Percentiles rank a stretch among this genome's conserved stretches.
phyloP scores from a whole-genome alignment of 2,888 invertebrate genomes.

The Andrena hattorfiana region DNA sequence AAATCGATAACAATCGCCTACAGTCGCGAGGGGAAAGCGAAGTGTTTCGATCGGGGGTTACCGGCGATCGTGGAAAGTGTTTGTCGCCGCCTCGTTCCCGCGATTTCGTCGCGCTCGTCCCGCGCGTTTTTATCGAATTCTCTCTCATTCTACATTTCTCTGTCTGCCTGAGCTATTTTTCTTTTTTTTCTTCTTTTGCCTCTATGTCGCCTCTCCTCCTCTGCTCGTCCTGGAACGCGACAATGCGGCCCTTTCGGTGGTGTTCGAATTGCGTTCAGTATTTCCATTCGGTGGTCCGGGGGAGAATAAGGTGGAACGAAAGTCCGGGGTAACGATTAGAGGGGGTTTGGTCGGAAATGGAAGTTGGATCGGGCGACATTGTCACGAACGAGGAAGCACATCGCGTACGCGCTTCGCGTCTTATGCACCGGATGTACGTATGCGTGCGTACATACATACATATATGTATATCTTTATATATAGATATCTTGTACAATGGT shows the following conservation, averaged over 20 bases:
- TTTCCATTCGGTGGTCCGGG: neutral
- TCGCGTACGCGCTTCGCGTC: conserved; percentile 68
- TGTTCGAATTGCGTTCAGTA: conserved; percentile 23
- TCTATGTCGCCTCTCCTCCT: conserved; percentile 70
- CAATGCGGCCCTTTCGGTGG: conserved; percentile 46
- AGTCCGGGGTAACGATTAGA: conserved; percentile 26
- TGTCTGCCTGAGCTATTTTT: conserved; percentile 63
- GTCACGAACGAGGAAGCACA: conserved; percentile 65
- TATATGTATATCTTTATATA: conserved; percentile 73
- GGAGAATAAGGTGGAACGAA: conserved; percentile 17
- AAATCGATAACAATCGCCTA: conserved; percentile 61
- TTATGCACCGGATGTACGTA: conserved; percentile 64
- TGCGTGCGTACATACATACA: conserved; percentile 69
- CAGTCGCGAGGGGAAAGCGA: conserved; percentile 66
- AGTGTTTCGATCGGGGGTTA: conserved; percentile 38
- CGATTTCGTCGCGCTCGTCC: conserved; percentile 61
- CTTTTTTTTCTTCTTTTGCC: conserved; percentile 25
- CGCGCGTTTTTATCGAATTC: conserved; percentile 41
- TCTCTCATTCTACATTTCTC: conserved; percentile 47
- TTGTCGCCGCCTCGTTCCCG: conserved; percentile 60
- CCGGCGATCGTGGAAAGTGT: conserved; percentile 54
- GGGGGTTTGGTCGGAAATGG: conserved; percentile 39
- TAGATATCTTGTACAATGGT: conserved; percentile 68
- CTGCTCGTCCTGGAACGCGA: conserved; percentile 62
- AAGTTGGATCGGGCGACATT: conserved; percentile 53